These are phyloP conservation scores for Penaeus indicus DNA, from an alignment of 1,140 invertebrate species.

Conservation along the genomic window DNA sequence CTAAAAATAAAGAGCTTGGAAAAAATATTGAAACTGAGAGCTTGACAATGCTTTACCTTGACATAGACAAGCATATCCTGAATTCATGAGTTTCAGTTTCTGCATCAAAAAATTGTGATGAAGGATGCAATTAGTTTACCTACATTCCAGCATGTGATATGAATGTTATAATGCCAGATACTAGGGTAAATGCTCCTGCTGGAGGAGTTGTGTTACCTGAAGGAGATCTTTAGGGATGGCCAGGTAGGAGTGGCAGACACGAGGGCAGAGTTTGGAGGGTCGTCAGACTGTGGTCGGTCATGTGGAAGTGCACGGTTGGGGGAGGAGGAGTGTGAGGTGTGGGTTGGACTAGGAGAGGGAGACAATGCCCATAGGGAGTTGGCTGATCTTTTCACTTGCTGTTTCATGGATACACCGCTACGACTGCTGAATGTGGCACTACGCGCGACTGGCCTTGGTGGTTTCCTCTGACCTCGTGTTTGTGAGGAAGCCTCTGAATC, in stretches of 20 bases:
- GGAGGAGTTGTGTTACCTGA: constrained; percentile 44
- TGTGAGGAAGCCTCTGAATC: constrained; percentile 10
- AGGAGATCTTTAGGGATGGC: constrained; percentile 46
- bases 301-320: constrained; percentile 9
- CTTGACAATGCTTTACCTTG: too few relatives aligned
- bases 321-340: constrained; percentile 5
- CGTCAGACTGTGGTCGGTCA: constrained; percentile 11
- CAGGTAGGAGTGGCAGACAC: constrained; percentile 32
- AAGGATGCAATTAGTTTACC: neutral
- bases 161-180: constrained; percentile 1
- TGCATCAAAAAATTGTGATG: too few relatives aligned
- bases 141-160: constrained; percentile 1
- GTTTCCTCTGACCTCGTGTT: neutral
- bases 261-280: constrained; percentile 24
- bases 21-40: too few relatives aligned
- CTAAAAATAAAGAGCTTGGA: too few relatives aligned
- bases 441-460: constrained; percentile 28
- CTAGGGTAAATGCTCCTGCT: neutral
- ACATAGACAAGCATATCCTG: too few relatives aligned
- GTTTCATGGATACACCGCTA: constrained; percentile 1
- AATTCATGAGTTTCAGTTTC: too few relatives aligned
- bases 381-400: constrained; percentile 33
- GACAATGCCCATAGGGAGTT: constrained; percentile 43
- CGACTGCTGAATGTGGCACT: constrained; percentile 52
- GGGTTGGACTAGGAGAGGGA: constrained; percentile 38